Conservation (phyloP, 2,888 invertebrate species). For the Deilephila porcellus region DNA sequence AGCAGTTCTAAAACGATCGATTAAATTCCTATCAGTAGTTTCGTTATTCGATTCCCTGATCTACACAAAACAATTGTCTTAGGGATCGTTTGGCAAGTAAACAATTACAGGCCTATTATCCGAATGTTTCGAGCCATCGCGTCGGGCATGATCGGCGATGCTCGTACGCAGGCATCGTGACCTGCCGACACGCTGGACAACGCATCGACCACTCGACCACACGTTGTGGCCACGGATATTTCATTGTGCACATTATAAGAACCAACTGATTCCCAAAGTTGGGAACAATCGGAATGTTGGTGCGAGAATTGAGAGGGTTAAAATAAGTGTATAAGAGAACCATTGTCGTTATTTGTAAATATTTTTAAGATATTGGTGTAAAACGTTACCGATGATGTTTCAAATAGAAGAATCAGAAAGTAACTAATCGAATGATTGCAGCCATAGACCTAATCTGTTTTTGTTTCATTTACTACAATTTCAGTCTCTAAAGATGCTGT, state of each 20-base stretch:
- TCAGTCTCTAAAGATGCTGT: too few species aligned
- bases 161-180: conserved; percentile 28
- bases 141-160: not conserved
- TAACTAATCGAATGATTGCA: too few species aligned
- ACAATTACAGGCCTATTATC: not conserved
- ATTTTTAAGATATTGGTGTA: too few species aligned
- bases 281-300: not conserved
- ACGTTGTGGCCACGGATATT: not conserved
- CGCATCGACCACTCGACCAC: conserved; percentile 5
- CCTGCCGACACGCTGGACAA: conserved; percentile 6
- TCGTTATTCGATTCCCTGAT: too few species aligned
- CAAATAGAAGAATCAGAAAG: too few species aligned
- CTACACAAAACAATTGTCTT: too few species aligned
- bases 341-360: too few species aligned
- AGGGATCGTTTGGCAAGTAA: not conserved
- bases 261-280: not conserved
- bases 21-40: too few species aligned
- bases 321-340: not conserved
- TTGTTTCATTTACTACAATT: too few species aligned
- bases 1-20: too few species aligned
- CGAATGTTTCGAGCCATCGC: not conserved
- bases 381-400: too few species aligned
- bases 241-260: not conserved
- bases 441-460: too few species aligned
- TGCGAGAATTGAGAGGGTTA: not conserved